Base-by-base conservation (phyloP, 2,113 vertebrate genomes). In the rabbit (Oryctolagus cuniculus) region DNA sequence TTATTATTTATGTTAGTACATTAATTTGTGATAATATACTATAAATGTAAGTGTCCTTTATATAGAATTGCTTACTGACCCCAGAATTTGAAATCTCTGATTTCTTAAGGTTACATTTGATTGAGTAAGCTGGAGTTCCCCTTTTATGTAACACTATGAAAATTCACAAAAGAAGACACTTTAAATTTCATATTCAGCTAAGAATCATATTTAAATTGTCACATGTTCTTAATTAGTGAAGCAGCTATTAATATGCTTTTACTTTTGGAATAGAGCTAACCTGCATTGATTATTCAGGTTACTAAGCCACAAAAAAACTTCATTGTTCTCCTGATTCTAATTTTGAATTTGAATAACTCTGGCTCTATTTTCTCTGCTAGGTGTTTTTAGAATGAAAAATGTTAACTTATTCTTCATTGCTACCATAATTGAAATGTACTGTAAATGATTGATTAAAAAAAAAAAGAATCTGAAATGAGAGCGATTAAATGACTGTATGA, bases 301-400 rank as follows among this genome's bases (percentile, higher is more conserved):
- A 81, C 25, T 75, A 93, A 94, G 53, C 93, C 82, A 91, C 78
- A 94, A 77, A 93, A 93, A 96, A 95, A 64, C 44, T 94, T 87
- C 67, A 95, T 95, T 96, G 94, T 97, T 97, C 94, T 96, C 51
- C 67, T 89, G 75, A 95, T 92, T 90, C 86, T 49, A 88, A 67
- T 92, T 95, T 95, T 96, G 55, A 96, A 87, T 96, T 93, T 95
- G 78, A 95, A 86, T 93, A 89, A 87, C 44, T 90, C 29, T 95
- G 83, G 36, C 79, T 44, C 36, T 96, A 64, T 80, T 88, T 96
- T 97, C 82, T 92, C 79, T 95, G 70, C 78, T 93, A 81, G 89
- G 55, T 94, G 93, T 96, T 97, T 95, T 96, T 94, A 95, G 86
- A 97, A 97, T 95, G 93, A 96, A 96, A 96, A 97, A 91, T 91